phyloP scores from a whole-genome alignment of 2,888 invertebrate species.

The Lomographa bimaculata region DNA sequence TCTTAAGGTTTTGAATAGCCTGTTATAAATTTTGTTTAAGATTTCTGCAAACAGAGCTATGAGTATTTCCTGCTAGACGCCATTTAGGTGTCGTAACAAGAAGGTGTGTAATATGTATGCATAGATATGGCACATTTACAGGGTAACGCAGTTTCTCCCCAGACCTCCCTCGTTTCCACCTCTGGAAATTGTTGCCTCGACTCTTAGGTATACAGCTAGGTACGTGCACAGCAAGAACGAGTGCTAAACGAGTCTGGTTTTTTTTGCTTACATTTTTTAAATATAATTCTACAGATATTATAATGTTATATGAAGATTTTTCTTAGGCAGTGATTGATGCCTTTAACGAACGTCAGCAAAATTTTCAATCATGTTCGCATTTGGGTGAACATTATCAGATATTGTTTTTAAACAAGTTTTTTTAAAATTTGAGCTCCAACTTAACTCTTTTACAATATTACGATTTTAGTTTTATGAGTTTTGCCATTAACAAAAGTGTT shows the following conservation, averaged over 20 bases:
- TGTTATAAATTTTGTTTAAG: neutral
- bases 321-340: too few relatives aligned
- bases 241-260: slow-evolving; percentile 47
- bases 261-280: slow-evolving; percentile 38
- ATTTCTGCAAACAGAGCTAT: neutral
- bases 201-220: slow-evolving; percentile 40
- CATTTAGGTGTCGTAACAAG: slow-evolving; percentile 25
- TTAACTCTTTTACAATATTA: too few relatives aligned
- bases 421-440: too few relatives aligned
- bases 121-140: slow-evolving; percentile 44
- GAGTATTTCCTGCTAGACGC: slow-evolving; percentile 7
- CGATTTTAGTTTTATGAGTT: too few relatives aligned
- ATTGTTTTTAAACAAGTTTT: too few relatives aligned
- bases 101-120: slow-evolving; percentile 37
- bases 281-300: slow-evolving; percentile 32
- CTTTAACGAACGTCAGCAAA: too few relatives aligned
- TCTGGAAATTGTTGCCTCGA: slow-evolving; percentile 59
- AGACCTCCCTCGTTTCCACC: slow-evolving; percentile 53
- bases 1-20: too few relatives aligned
- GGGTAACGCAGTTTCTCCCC: slow-evolving; percentile 56
- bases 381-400: too few relatives aligned
- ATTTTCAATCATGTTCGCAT: too few relatives aligned
- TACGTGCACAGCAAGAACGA: slow-evolving; percentile 43
- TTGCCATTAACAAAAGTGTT: too few relatives aligned
- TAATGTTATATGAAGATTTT: too few relatives aligned